Evolutionary conservation across 2,888 invertebrate species (phyloP), one percentile per base, ranked within the genome.

Genomic region (Pammene aurita): DNA sequence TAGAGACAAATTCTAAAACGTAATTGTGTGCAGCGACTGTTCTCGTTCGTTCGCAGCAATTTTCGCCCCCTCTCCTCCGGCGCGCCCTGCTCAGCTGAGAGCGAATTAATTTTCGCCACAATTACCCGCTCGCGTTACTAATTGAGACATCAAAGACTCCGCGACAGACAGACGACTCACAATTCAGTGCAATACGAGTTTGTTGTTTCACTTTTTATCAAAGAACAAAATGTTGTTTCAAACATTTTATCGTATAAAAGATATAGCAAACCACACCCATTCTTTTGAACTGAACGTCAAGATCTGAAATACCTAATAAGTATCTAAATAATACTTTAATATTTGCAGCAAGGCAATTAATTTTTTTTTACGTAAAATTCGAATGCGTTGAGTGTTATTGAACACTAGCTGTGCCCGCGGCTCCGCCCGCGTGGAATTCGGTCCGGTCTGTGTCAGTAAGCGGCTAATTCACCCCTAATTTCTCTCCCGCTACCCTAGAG

Each of bases 101-200:
- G 86, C 84, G 84, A 90, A 89, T 90, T 90, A 89, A 91, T 90
- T 90, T 85, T 89, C 84, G 85, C 89, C 88, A 87, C 91, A 90
- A 92, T 92, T 90, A 90, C 87, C 82, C 84, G 86, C 83, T 89
- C 91, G 84, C 84, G 84, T 92, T 91, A 86, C 91, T 90, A 91
- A 92, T 90, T 89, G 90, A 87, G 86, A 91, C 91, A 87, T 91
- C 92, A 92, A 92, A 92, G 90, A 80, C 74, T 76, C 77, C 76
- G 84, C 83, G 84, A 75, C 84, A 75, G 77, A 75, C 81, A 77
- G 83, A 78, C 80, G 81, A 78, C 82, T 71, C 77, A 77, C 77
- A 73, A 72, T 75, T 74, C 73, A 60, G 72, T 75, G 71, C 75
- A 75, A 76, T 76, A 77, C 73, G 77, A 66, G 72, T 78, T 79